Conservation (phyloP, 2,113 vertebrate genomes). For the Micromys minutus region DNA sequence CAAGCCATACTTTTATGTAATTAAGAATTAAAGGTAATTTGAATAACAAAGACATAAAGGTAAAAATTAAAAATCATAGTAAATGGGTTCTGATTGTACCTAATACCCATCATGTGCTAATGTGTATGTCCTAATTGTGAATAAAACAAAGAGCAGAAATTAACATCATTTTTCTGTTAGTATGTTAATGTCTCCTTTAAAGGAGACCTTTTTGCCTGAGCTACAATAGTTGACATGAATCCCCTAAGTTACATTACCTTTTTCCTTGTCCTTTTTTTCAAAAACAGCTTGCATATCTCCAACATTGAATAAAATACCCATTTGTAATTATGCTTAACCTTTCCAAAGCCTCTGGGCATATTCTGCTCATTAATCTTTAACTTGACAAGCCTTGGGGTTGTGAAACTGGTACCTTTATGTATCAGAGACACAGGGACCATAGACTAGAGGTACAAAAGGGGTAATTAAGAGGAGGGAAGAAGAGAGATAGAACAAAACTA, state of each 20-base stretch:
- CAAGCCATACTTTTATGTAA: slow-evolving; percentile 48
- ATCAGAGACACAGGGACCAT: slow-evolving; percentile 80
- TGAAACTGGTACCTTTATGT: slow-evolving; percentile 82
- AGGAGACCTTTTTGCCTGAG: slow-evolving; percentile 16
- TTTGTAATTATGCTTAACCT: slow-evolving; percentile 90
- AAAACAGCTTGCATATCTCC: slow-evolving; percentile 83
- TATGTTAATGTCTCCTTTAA: slow-evolving; percentile 79
- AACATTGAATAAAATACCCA: slow-evolving; percentile 85
- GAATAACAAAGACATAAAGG: slow-evolving; percentile 40
- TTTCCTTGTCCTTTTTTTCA: slow-evolving; percentile 62
- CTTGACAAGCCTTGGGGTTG: slow-evolving; percentile 85
- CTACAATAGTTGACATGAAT: slow-evolving; percentile 81
- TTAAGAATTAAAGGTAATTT: background rate
- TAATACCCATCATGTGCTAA: slow-evolving; percentile 74
- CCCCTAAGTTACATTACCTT: slow-evolving; percentile 81
- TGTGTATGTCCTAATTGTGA: slow-evolving; percentile 49
- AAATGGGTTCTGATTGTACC: slow-evolving; percentile 57
- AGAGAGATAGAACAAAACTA: slow-evolving; percentile 83
- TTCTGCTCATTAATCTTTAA: slow-evolving; percentile 89
- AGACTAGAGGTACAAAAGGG: slow-evolving; percentile 82
- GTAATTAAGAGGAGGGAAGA: slow-evolving; percentile 83
- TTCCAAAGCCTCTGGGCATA: slow-evolving; percentile 87
- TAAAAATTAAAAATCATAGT: slow-evolving; percentile 75
- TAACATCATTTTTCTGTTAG: slow-evolving; percentile 70
- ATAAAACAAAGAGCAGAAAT: slow-evolving; percentile 80